Conservation (phyloP, 1,140 invertebrate genomes). For the Drosophila tristis region DNA sequence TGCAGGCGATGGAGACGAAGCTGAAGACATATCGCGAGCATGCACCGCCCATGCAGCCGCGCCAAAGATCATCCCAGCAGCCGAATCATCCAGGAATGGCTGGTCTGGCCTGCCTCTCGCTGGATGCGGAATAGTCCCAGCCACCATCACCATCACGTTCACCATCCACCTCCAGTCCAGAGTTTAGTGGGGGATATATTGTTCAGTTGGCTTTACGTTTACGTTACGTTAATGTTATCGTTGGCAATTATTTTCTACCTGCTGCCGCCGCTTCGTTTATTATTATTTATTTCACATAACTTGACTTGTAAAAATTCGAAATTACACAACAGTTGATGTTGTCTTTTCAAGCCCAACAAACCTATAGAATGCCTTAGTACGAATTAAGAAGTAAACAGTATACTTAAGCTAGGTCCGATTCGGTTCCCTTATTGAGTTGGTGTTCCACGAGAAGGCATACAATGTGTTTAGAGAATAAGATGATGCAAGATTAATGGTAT, state of each 20-base stretch:
- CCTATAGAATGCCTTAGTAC: slow-evolving; percentile 58
- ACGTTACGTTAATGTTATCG: slow-evolving; percentile 41
- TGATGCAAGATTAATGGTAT: slow-evolving; percentile 21
- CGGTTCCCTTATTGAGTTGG: slow-evolving; percentile 25
- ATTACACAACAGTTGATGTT: slow-evolving; percentile 50
- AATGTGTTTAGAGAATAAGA: slow-evolving; percentile 41
- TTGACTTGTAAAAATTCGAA: slow-evolving; percentile 51
- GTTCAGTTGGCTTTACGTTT: slow-evolving; percentile 35
- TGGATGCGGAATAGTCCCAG: slow-evolving; percentile 31
- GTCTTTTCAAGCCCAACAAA: slow-evolving; percentile 55
- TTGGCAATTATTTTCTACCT: slow-evolving; percentile 36
- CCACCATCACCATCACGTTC: slow-evolving; percentile 1
- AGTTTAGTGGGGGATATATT: slow-evolving; percentile 8
- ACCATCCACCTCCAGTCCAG: slow-evolving; percentile 1
- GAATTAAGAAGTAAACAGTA: slow-evolving; percentile 49
- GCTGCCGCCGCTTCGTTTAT: slow-evolving; percentile 39
- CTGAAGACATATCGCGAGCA: slow-evolving; percentile 82
- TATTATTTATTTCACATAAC: slow-evolving; percentile 38
- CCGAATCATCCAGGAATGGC: slow-evolving; percentile 25
- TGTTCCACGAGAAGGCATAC: slow-evolving; percentile 20
- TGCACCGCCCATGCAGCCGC: slow-evolving; percentile 69
- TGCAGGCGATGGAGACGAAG: slow-evolving; percentile 82
- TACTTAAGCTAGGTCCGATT: slow-evolving; percentile 54
- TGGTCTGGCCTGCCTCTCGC: slow-evolving; percentile 36
- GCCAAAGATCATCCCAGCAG: slow-evolving; percentile 57